phyloP scores from a whole-genome alignment of 2,113 vertebrate genomes.

The Hiodon alosoides region DNA sequence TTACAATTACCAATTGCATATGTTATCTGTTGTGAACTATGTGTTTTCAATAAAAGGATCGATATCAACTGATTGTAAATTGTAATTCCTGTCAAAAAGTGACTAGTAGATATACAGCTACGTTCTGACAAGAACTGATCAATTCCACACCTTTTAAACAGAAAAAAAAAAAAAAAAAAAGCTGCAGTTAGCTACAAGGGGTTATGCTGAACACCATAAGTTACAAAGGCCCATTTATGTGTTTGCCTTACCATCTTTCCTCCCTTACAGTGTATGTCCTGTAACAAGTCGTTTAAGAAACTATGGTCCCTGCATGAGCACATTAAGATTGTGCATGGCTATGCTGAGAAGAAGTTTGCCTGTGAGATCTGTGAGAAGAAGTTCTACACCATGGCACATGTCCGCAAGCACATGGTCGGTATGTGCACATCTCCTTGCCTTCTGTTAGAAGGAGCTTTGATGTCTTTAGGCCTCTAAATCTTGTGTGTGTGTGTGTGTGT shows the following conservation, averaged over 20 bases:
- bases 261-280: constrained; percentile 80
- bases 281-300: constrained; percentile 98
- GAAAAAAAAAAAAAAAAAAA: no score
- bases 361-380: constrained; percentile 98
- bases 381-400: constrained; percentile 98
- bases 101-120: no score
- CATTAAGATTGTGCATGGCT: constrained; percentile 96
- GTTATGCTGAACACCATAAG: neutral
- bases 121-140: no score
- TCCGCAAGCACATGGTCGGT: constrained; percentile 97
- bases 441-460: neutral
- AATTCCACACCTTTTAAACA: no score
- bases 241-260: constrained; percentile 8
- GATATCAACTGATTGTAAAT: no score
- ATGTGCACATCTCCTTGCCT: constrained; percentile 51
- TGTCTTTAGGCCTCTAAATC: neutral
- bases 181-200: no score
- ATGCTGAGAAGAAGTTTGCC: constrained; percentile 97
- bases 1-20: no score
- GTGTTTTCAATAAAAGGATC: no score
- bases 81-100: no score
- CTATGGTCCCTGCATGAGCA: constrained; percentile 98
- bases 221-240: constrained; percentile 2
- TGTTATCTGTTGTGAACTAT: no score
- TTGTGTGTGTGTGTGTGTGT: no score